phyloP scores from a whole-genome alignment of 2,113 vertebrate species.

The Anser cygnoides region DNA sequence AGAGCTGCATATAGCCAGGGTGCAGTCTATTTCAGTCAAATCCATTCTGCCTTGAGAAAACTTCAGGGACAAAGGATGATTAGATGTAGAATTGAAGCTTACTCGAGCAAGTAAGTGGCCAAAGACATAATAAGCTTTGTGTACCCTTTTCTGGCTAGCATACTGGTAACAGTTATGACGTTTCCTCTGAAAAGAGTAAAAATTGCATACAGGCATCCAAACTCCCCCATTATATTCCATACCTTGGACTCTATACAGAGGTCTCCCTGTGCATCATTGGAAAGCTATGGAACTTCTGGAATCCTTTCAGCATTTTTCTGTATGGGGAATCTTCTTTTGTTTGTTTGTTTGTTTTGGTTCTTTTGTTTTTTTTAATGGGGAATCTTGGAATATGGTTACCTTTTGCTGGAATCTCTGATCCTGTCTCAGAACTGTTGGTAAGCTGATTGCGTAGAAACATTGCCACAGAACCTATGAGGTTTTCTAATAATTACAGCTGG shows the following conservation, averaged over 20 bases:
- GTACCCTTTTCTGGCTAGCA: background rate
- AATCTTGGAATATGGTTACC: background rate
- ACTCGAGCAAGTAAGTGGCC: constrained; percentile 24
- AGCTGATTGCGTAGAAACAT: background rate
- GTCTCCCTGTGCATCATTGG: background rate
- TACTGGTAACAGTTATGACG: background rate
- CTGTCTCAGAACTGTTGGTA: background rate
- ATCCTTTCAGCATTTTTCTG: background rate
- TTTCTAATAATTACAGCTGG: background rate
- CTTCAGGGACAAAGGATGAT: constrained; percentile 10
- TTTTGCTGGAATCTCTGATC: background rate
- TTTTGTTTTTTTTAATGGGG: background rate
- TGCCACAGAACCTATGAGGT: background rate
- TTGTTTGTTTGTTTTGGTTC: too few relatives aligned
- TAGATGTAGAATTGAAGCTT: constrained; percentile 2
- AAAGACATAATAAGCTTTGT: background rate
- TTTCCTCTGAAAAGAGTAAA: constrained; percentile 5
- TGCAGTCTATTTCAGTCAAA: constrained; percentile 26
- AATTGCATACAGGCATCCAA: background rate
- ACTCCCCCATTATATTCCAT: background rate
- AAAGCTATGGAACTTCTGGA: background rate
- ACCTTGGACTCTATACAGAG: background rate
- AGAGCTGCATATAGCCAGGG: background rate
- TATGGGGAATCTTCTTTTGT: background rate
- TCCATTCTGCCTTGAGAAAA: background rate